A percentile compares a stretch with the other conserved stretches of the same genome.
Conservation (phyloP, 2,113 vertebrate genomes). For the Pomatostomus ruficeps region DNA sequence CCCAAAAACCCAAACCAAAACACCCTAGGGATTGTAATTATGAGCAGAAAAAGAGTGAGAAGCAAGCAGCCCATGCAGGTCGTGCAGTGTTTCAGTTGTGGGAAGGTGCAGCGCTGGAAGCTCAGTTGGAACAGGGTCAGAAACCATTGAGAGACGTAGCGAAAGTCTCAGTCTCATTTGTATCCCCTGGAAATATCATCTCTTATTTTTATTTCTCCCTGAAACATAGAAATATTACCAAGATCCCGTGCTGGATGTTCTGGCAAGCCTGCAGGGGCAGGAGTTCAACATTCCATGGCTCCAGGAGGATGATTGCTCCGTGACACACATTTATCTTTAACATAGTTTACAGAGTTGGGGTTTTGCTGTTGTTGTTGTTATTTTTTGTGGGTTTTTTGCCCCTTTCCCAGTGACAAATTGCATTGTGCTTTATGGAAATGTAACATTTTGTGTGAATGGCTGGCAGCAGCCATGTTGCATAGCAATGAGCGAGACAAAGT, state of each 20-base stretch:
- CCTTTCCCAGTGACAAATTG: constrained; percentile 70
- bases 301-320: constrained; percentile 44
- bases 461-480: constrained; percentile 67
- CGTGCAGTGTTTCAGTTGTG: background rate
- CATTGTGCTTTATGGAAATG: constrained; percentile 80
- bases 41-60: background rate
- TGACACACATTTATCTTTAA: constrained; percentile 67
- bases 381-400: background rate
- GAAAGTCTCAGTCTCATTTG: background rate
- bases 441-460: constrained; percentile 83
- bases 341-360: constrained; percentile 57
- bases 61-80: background rate
- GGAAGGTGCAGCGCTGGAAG: background rate
- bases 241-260: constrained; percentile 32
- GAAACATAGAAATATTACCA: background rate
- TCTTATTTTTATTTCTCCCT: background rate
- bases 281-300: constrained; percentile 48
- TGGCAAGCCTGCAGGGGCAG: constrained; percentile 59
- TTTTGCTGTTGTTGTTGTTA: background rate
- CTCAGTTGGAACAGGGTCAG: background rate
- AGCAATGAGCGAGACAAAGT: constrained; percentile 77
- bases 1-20: fast-evolving
- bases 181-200: background rate
- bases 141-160: background rate
- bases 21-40: background rate